A percentile compares a stretch with the other conserved stretches of the same genome.
These are phyloP conservation scores for Lepidocyrtinus sp. DNA, from an alignment of 2,888 invertebrate species.

Conservation along the genomic window DNA sequence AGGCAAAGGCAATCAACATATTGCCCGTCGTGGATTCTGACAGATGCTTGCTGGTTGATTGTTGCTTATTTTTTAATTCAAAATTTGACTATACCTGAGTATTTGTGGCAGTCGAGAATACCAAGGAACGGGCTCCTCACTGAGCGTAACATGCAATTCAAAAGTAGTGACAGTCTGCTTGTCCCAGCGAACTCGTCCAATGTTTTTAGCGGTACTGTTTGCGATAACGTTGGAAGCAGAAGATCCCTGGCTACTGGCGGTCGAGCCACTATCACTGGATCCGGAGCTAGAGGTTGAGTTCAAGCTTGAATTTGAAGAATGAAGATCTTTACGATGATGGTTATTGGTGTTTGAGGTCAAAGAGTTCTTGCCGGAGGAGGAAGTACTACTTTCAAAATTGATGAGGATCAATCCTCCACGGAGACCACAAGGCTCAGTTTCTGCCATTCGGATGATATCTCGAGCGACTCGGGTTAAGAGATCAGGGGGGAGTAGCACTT, in stretches of 20 bases:
- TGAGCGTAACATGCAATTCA: conserved; percentile 89
- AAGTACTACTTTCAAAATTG: conserved; percentile 56
- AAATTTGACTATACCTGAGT: conserved; percentile 92
- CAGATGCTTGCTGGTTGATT: no score
- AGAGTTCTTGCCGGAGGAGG: conserved; percentile 35
- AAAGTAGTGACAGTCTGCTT: conserved; percentile 91
- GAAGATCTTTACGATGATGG: conserved; percentile 46
- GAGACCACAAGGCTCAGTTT: conserved; percentile 91
- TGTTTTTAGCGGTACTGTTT: conserved; percentile 35
- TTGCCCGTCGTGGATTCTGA: no score
- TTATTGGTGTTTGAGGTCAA: conserved; percentile 27
- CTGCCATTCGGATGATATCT: conserved; percentile 86
- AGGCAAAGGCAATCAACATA: no score
- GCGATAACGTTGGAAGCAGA: not conserved
- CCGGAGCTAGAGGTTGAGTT: conserved; percentile 57
- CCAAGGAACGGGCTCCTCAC: conserved; percentile 90
- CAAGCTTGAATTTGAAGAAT: conserved; percentile 58
- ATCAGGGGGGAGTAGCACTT: conserved; percentile 88
- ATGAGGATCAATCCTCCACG: conserved; percentile 72
- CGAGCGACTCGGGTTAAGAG: conserved; percentile 84
- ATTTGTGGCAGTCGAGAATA: conserved; percentile 89
- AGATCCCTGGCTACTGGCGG: conserved; percentile 29
- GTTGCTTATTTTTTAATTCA: no score
- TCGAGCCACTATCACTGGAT: conserved; percentile 49
- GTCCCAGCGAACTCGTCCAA: conserved; percentile 81